These are phyloP conservation scores for Ctenosaura bakeri DNA, from an alignment of 2,797 vertebrate genomes.

Conservation along the genomic window DNA sequence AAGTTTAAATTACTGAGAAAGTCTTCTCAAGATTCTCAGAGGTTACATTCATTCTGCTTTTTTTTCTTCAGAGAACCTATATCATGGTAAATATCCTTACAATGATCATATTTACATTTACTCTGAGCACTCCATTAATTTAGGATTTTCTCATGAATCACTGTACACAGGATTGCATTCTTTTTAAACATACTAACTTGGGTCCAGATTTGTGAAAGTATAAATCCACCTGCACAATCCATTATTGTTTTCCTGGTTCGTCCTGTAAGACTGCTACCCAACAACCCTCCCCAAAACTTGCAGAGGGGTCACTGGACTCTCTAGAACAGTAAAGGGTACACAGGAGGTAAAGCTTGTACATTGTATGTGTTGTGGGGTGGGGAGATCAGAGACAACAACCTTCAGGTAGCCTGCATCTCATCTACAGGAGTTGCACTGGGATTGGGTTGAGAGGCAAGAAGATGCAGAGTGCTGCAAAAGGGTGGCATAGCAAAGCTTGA, in stretches of 20 bases:
- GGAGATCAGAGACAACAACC: neutral
- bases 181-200: neutral
- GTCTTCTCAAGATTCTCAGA: neutral
- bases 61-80: slow-evolving; percentile 11
- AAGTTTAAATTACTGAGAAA: slow-evolving; percentile 9
- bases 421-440: neutral
- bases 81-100: neutral
- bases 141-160: neutral
- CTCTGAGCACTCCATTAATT: neutral
- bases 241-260: neutral
- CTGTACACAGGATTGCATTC: neutral
- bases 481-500: neutral
- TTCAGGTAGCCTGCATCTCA: neutral
- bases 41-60: neutral
- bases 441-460: neutral
- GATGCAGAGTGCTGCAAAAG: neutral
- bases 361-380: no score
- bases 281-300: neutral
- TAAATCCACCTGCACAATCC: neutral
- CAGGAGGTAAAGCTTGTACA: neutral
- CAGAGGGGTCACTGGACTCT: neutral
- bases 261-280: neutral
- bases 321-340: neutral
- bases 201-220: neutral
- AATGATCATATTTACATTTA: slow-evolving; percentile 2